Base-by-base conservation (phyloP, 2,888 invertebrate species). In the Drosophila multiciliata region DNA sequence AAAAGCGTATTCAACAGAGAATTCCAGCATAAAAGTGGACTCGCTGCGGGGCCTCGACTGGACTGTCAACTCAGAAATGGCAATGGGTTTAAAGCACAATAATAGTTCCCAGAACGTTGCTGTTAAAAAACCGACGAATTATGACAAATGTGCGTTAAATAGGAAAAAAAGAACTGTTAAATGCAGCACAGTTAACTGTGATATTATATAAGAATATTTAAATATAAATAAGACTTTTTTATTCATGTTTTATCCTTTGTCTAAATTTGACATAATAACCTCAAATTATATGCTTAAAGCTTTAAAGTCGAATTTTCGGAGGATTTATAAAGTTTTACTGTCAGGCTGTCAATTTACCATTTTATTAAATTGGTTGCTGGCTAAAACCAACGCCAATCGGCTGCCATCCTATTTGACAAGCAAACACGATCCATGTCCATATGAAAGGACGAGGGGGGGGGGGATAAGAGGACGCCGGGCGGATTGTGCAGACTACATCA, bases 341-440 rank as follows among this genome's bases (percentile, higher is more conserved):
- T 15, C 36, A 17, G 23, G 45, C 17, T 48, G 42, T 29, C 26
- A 3, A 60, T 61, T 53, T 53, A 60, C 52, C 49, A 78, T 63
- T 63, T 52, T 29, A 58, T 72, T 72, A 57, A 75, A 66, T 40
- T 50, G 49, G 33, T 36, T 52, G 33, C 49, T 62, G 62, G 20
- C 60, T 53, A 17, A 17, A 69, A 0, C 57, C 61, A 64, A 61
- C 52, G 63, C 75, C 66, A 58, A 73, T 67, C 48, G 63, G 42
- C 60, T 49, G 63, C 40, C 61, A 58, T 58, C 66, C 63, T 78
- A 55, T 58, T 78, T 64, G 62, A 64, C 52, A 72, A 58, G 78
- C 53, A 78, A 67, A 78, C 67, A 76, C 38, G 67, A 73, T 73
- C 50, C 64, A 65, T 78, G 58, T 65, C 66, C 66, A 35, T 64